A percentile compares a stretch with the other conserved stretches of the same genome.
These are phyloP conservation scores for Apotomis capreana DNA, from an alignment of 2,888 invertebrate species.

Conservation along the genomic window DNA sequence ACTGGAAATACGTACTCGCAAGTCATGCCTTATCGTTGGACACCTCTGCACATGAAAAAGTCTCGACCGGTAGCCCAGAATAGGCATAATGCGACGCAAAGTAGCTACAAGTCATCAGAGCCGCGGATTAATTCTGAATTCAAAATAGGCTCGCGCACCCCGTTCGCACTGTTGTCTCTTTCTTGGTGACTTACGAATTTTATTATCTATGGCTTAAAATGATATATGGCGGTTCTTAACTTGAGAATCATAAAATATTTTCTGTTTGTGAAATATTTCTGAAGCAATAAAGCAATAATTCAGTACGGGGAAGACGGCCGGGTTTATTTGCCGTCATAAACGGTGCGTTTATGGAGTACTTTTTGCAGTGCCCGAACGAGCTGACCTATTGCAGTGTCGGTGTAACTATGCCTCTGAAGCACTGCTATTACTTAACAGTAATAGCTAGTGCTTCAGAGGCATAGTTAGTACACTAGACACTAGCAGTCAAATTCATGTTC, in stretches of 20 bases:
- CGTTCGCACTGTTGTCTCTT: constrained; percentile 71
- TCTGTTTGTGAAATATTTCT: constrained; percentile 84
- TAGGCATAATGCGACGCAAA: constrained; percentile 34
- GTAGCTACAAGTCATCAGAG: constrained; percentile 32
- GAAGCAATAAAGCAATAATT: constrained; percentile 84
- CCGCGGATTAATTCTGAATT: constrained; percentile 29
- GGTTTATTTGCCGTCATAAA: constrained; percentile 83
- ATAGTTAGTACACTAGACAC: too few species aligned
- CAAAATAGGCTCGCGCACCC: constrained; percentile 47
- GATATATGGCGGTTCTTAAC: constrained; percentile 81
- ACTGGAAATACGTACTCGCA: background rate
- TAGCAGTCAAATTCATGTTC: background rate
- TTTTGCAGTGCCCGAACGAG: constrained; percentile 65
- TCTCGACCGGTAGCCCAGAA: constrained; percentile 1
- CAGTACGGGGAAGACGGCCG: constrained; percentile 81
- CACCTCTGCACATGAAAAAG: constrained; percentile 9
- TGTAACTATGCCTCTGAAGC: background rate
- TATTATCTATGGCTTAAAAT: constrained; percentile 83
- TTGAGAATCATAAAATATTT: constrained; percentile 84
- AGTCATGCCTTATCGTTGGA: background rate
- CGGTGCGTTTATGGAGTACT: constrained; percentile 80
- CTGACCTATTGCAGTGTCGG: constrained; percentile 35
- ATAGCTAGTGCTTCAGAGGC: too few species aligned
- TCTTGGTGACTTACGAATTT: constrained; percentile 80
- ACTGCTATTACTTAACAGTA: background rate